phyloP scores from a whole-genome alignment of 2,113 vertebrate species.

The Bos indicus region DNA sequence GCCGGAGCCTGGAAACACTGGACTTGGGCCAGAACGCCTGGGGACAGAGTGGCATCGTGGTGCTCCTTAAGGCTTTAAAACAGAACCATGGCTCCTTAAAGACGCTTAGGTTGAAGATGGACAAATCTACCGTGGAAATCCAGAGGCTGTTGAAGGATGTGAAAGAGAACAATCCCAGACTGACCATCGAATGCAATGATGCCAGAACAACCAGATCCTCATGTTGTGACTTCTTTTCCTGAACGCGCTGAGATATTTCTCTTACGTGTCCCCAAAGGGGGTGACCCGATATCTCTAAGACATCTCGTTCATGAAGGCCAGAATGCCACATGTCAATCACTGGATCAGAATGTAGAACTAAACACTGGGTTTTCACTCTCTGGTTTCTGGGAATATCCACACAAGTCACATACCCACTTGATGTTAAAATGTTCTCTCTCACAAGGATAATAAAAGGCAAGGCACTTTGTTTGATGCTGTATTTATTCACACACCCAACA shows the following conservation, averaged over 20 bases:
- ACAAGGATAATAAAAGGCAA: neutral
- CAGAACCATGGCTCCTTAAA: neutral
- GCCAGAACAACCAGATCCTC: fast-evolving
- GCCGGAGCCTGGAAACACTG: neutral
- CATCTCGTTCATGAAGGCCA: neutral
- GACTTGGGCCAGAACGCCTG: neutral
- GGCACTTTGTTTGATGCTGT: neutral
- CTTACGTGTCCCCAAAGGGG: fast-evolving
- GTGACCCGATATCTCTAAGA: neutral
- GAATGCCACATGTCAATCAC: neutral
- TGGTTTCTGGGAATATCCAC: neutral
- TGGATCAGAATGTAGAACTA: neutral
- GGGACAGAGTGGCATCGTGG: neutral
- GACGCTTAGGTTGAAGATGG: neutral
- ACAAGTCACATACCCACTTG: neutral
- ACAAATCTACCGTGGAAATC: neutral
- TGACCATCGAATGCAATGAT: neutral
- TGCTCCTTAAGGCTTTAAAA: neutral
- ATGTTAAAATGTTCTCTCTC: neutral
- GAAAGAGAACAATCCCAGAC: neutral
- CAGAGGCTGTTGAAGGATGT: neutral
- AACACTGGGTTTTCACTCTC: neutral
- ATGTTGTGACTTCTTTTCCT: neutral
- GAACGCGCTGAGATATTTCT: fast-evolving
- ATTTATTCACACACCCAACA: neutral